Conservation (phyloP, 92 coral and sea anemone species). For the Porites lobata region DNA sequence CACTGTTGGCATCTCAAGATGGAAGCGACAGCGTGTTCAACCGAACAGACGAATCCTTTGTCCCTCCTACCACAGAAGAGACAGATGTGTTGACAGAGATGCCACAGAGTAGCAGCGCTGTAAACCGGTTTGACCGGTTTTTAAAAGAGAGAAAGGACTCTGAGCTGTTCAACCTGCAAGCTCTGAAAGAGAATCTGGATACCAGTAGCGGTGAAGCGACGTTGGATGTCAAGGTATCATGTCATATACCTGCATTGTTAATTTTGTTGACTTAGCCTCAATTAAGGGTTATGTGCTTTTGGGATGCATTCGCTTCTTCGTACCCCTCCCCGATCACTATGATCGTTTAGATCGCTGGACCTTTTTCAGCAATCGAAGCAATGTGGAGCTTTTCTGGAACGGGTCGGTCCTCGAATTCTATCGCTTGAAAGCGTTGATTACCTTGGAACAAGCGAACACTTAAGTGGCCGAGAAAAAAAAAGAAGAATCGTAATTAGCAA, state of each 20-base stretch:
- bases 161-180: constrained; percentile 67
- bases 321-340: too few species aligned
- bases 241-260: not conserved
- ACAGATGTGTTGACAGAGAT: constrained; percentile 49
- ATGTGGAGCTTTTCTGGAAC: too few species aligned
- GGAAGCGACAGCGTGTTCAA: constrained; percentile 29
- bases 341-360: too few species aligned
- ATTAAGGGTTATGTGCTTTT: not conserved
- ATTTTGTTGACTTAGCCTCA: not conserved
- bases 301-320: too few species aligned
- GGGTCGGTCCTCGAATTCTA: too few species aligned
- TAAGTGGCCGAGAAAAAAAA: too few species aligned
- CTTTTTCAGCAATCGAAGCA: too few species aligned
- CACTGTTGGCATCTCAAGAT: constrained; percentile 21
- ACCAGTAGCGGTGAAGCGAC: not conserved
- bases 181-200: constrained; percentile 48
- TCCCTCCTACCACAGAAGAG: constrained; percentile 37
- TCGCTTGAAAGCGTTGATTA: too few species aligned
- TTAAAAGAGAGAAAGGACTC: constrained; percentile 84
- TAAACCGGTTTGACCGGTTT: constrained; percentile 85
- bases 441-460: too few species aligned
- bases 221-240: constrained; percentile 31
- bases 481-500: too few species aligned
- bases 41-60: constrained; percentile 27
- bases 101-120: constrained; percentile 66